phyloP scores from a whole-genome alignment of 1,140 invertebrate genomes.

The Chironomus striatipennis region DNA sequence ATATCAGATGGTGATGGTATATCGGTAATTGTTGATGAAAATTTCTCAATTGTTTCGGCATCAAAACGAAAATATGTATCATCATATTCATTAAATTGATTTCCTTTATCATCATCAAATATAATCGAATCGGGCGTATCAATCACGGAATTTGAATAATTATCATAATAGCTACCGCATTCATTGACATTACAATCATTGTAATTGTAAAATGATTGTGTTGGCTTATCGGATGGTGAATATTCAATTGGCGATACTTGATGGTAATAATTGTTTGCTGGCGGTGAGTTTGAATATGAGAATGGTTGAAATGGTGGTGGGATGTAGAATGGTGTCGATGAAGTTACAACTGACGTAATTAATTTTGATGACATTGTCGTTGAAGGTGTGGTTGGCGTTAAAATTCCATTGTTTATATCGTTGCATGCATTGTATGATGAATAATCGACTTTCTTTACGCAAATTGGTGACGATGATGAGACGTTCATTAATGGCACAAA shows the following conservation, averaged over 20 bases:
- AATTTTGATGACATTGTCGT: not conserved
- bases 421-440: not conserved
- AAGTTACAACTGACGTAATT: not conserved
- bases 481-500: not conserved
- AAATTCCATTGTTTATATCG: not conserved
- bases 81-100: not conserved
- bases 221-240: conserved; percentile 18
- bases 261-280: not conserved
- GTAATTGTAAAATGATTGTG: not conserved
- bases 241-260: conserved; percentile 11
- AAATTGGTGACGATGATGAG: not conserved
- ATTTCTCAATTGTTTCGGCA: conserved; percentile 18
- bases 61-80: conserved; percentile 1
- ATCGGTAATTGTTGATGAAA: conserved; percentile 19
- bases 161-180: not conserved
- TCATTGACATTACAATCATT: not conserved
- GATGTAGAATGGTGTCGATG: not conserved
- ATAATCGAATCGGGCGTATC: conserved; percentile 38
- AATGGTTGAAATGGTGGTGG: not conserved
- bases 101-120: conserved; percentile 30
- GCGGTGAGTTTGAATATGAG: not conserved
- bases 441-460: not conserved
- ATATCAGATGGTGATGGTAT: conserved; percentile 17
- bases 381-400: conserved; percentile 18
- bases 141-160: conserved; percentile 30